A percentile compares a stretch with the other conserved stretches of the same genome.
Conservation (phyloP, 2,797 vertebrate genomes). For the Cryptoprocta ferox region DNA sequence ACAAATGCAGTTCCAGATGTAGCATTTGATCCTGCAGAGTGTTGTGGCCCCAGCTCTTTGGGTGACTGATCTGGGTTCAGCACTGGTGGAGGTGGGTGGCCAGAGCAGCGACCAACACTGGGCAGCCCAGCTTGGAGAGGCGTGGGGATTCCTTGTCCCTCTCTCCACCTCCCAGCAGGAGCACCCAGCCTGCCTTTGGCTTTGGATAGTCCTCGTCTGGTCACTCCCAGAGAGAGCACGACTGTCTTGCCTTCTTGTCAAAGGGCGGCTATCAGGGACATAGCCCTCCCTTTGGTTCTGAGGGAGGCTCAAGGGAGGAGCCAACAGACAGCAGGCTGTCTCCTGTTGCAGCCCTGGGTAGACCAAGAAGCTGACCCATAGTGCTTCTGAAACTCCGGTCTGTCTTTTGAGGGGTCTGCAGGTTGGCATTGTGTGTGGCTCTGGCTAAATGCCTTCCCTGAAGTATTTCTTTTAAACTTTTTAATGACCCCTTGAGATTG, state of each 20-base stretch:
- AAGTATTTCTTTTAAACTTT: neutral
- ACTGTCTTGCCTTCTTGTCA: neutral
- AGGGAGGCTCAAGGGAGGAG: neutral
- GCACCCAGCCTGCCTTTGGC: neutral
- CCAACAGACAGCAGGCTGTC: neutral
- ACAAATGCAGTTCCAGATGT: neutral
- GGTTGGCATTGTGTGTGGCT: neutral
- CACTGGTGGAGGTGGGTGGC: neutral
- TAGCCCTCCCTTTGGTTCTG: neutral
- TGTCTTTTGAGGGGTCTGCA: neutral
- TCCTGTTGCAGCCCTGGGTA: neutral
- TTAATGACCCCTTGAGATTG: neutral
- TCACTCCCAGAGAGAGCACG: neutral
- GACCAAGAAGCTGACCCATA: neutral
- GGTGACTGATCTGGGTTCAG: neutral
- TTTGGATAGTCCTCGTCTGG: neutral
- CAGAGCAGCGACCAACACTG: fast-evolving
- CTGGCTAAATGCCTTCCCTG: neutral
- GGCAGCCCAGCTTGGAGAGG: neutral
- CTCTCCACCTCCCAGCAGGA: neutral
- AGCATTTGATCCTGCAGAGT: neutral
- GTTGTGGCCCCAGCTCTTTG: neutral
- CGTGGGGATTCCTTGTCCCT: neutral
- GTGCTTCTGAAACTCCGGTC: neutral
- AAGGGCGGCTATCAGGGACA: neutral